These are phyloP conservation scores for Takifugu flavidus DNA, from an alignment of 2,113 vertebrate species.

Conservation along the genomic window DNA sequence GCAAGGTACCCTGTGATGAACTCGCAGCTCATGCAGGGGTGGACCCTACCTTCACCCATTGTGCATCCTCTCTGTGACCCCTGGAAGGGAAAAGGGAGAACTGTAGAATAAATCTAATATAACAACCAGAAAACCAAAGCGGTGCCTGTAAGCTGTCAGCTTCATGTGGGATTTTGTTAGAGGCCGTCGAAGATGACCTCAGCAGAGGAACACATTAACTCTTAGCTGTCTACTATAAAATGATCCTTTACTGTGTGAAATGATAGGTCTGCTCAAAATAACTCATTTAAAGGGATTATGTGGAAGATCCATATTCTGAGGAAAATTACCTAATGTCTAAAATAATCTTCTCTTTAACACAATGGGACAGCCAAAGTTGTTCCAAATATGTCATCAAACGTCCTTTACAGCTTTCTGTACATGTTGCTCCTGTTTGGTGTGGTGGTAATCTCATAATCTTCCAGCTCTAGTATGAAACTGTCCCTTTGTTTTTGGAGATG, in stretches of 20 bases:
- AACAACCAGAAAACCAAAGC: no score
- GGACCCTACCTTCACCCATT: no score
- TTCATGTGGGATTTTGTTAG: conserved; percentile 27
- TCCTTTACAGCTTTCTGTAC: conserved; percentile 4
- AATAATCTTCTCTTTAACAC: conserved; percentile 55
- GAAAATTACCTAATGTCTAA: conserved; percentile 61
- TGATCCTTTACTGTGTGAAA: background rate
- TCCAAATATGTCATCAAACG: conserved; percentile 29
- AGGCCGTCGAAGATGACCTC: conserved; percentile 63
- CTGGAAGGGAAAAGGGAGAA: no score
- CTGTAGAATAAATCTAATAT: no score
- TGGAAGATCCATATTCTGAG: conserved; percentile 56
- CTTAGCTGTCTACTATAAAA: background rate
- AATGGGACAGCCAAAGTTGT: conserved; percentile 33
- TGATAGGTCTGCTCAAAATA: conserved; percentile 1
- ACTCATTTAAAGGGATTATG: conserved; percentile 29
- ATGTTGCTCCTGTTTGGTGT: conserved; percentile 9
- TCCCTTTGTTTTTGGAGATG: no score
- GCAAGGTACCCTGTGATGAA: no score
- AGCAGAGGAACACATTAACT: conserved; percentile 53
- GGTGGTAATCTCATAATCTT: no score
- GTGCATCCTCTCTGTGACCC: no score
- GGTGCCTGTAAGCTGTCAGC: no score
- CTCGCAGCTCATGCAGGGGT: no score
- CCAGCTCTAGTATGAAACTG: no score